A percentile compares a stretch with the other conserved stretches of the same genome.
These are phyloP conservation scores for Rhabdomys dilectus DNA, from an alignment of 2,113 vertebrate species.

Conservation along the genomic window DNA sequence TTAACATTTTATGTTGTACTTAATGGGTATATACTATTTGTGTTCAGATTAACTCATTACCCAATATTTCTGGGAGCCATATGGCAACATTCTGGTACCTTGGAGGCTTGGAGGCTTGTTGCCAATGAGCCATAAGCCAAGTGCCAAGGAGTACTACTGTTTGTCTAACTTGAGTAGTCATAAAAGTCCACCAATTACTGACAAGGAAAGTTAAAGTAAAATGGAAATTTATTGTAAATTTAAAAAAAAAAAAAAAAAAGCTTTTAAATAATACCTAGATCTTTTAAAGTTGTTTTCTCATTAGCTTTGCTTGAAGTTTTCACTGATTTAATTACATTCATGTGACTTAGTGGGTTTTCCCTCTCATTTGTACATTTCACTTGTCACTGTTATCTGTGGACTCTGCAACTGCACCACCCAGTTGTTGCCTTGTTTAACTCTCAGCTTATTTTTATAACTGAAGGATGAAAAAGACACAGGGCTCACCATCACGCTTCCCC, in stretches of 20 bases:
- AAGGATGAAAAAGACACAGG: conserved; percentile 74
- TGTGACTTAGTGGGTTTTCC: conserved; percentile 52
- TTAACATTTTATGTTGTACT: neutral
- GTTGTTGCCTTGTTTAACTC: conserved; percentile 61
- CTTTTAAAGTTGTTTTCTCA: conserved; percentile 17
- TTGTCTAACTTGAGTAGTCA: neutral
- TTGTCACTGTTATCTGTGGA: conserved; percentile 60
- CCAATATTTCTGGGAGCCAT: neutral
- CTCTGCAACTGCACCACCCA: conserved; percentile 56
- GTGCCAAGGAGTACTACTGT: neutral
- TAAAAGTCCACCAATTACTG: neutral
- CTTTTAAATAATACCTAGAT: neutral
- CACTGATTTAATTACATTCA: neutral
- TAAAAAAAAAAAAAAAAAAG: conserved; percentile 16
- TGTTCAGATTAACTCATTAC: neutral
- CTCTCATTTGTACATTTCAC: conserved; percentile 56
- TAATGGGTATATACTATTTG: neutral
- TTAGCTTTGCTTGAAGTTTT: conserved; percentile 8
- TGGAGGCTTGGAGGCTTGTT: neutral
- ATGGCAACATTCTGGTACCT: neutral
- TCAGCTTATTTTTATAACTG: conserved; percentile 73
- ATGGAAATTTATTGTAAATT: conserved; percentile 24
- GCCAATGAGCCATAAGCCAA: neutral
- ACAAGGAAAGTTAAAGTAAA: neutral
- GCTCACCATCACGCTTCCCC: conserved; percentile 65